Evolutionary conservation across 2,888 invertebrate species (phyloP), one percentile per base, ranked within the genome.

Genomic region (Eledona agricola): DNA sequence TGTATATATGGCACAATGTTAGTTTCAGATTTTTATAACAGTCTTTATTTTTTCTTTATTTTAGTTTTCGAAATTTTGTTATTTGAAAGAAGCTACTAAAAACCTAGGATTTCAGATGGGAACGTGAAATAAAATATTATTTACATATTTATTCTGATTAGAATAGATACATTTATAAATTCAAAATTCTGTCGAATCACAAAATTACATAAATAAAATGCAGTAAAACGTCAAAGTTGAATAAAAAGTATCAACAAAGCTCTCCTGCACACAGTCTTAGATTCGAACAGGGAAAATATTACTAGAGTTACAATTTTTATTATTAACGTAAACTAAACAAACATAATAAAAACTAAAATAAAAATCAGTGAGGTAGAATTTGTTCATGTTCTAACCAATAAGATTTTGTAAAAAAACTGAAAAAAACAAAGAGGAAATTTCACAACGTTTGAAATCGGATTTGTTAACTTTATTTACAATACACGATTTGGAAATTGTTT

Each of bases 341-440:
- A 56, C 55, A 42, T 55, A 56, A 60, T 59, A 51, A 60, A 61
- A 66, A 60, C 62, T 63, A 65, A 63, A 62, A 62, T 59, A 65
- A 64, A 65, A 62, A 60, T 68, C 66, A 68, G 69, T 73, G 73
- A 73, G 73, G 73, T 73, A 73, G 73, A 72, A 73, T 72, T 73
- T 73, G 72, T 72, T 69, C 66, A 54, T 62, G 64, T 68, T 70
- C 60, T 59, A 67, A 65, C 67, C 65, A 62, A 67, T 64, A 53
- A 50, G 25, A 37, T 47, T 4, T 3, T 51, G 40, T 46, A 51
- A 56, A 54, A 32, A 23, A 47, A 53, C 52, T 47, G 51, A 38
- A 31, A 55, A 56, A 57, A 55, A 46, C 19, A 42, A 49, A 38
- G 47, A 49, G 43, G 45, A 37, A 51, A 53, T 38, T 58, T 54